phyloP scores from a whole-genome alignment of 2,888 invertebrate genomes.

The Orthosia cruda region DNA sequence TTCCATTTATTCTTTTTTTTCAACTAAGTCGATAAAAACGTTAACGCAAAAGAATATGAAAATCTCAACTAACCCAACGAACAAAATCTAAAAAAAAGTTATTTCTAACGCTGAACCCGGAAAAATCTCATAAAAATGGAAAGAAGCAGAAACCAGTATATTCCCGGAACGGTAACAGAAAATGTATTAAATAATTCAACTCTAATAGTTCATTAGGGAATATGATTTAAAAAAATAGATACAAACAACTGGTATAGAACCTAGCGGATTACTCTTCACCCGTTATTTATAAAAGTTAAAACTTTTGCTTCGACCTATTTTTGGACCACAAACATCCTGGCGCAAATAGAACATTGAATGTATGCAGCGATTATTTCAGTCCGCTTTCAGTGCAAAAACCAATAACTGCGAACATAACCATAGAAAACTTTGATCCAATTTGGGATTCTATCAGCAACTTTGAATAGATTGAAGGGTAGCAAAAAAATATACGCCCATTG shows the following conservation, averaged over 20 bases:
- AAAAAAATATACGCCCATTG: slow-evolving; percentile 26
- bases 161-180: background rate
- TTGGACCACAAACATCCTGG: slow-evolving; percentile 27
- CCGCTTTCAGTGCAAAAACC: slow-evolving; percentile 26
- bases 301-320: slow-evolving; percentile 21
- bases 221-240: slow-evolving; percentile 23
- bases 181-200: slow-evolving; percentile 16
- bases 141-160: slow-evolving; percentile 15
- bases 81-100: slow-evolving; percentile 1
- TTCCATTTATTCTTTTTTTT: too few species aligned
- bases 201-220: slow-evolving; percentile 4
- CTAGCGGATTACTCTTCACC: background rate
- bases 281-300: slow-evolving; percentile 22
- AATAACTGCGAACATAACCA: slow-evolving; percentile 30
- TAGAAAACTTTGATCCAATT: slow-evolving; percentile 59
- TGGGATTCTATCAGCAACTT: slow-evolving; percentile 53
- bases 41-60: background rate
- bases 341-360: slow-evolving; percentile 24
- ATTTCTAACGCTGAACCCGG: slow-evolving; percentile 2
- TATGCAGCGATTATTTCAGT: slow-evolving; percentile 48
- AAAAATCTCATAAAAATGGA: slow-evolving; percentile 42
- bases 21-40: too few species aligned
- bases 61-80: background rate
- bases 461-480: slow-evolving; percentile 39
- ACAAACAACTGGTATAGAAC: background rate